A percentile compares a stretch with the other conserved stretches of the same genome.
These are phyloP conservation scores for Tethea ocularis DNA, from an alignment of 2,888 invertebrate species.

Conservation along the genomic window DNA sequence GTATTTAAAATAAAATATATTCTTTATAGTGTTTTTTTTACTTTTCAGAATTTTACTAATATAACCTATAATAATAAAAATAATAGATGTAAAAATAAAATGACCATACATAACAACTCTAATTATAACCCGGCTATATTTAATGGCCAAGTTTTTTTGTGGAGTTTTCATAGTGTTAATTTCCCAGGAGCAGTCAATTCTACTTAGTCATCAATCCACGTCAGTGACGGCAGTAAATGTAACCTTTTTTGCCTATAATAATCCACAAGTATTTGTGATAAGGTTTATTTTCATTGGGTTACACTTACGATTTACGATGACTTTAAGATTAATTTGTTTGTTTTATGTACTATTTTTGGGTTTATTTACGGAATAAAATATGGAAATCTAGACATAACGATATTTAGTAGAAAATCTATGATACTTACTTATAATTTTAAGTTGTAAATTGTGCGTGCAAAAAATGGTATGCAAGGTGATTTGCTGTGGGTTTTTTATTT, in stretches of 20 bases:
- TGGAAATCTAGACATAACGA: background rate
- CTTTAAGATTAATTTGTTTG: background rate
- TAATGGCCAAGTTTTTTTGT: conserved; percentile 26
- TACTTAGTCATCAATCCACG: conserved; percentile 47
- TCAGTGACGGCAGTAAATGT: conserved; percentile 25
- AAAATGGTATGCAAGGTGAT: no score
- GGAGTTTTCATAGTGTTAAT: conserved; percentile 53
- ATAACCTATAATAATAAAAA: no score
- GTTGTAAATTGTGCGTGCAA: no score
- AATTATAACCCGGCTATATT: background rate
- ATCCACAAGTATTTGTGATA: conserved; percentile 14
- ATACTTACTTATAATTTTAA: no score
- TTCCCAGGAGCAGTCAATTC: conserved; percentile 65
- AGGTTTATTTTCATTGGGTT: background rate
- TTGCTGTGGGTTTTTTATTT: no score
- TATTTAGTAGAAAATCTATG: no score
- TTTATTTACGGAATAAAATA: background rate
- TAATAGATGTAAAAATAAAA: background rate
- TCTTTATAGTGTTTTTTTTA: no score
- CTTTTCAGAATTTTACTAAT: no score
- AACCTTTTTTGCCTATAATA: conserved; percentile 22
- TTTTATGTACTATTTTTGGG: background rate
- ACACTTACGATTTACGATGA: no score
- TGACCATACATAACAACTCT: background rate
- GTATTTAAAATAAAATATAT: no score